Evolutionary conservation across 2,113 vertebrate genomes (phyloP), one percentile per base, ranked within the genome.

Genomic region (Isurus oxyrinchus): DNA sequence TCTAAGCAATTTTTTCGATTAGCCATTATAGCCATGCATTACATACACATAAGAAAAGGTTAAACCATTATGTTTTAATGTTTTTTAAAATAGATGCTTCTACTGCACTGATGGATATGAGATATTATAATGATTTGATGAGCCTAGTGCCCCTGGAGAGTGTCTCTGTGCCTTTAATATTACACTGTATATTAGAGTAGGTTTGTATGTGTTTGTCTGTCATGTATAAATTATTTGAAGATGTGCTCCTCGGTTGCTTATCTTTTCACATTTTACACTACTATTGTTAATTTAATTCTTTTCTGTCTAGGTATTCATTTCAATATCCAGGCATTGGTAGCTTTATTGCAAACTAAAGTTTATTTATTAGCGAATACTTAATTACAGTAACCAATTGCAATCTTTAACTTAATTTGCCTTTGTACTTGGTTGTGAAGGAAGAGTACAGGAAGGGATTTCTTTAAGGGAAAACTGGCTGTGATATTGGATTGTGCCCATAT

Each of bases 141-240:
- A 98, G 97, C 97, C 96, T 97, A 19, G 96, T 99, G 96, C 98
- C 99, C 0, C 98, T 98, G 31, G 98, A 99, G 96, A 98, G 97
- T 61, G 96, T 98, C 96, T 99, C 99, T 93, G 98, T 99, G 90
- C 96, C 99, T 3, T 97, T 99, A 61, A 97, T 99, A 25, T 96
- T 99, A 95, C 97, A 98, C 96, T 99, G 98, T 96, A 98, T 99
- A 97, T 97, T 99, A 93, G 98, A 99, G 95, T 99, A 99, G 98
- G 99, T 99, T 72, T 44, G 97, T 97, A 87, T 63, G 76, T 90
- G 19, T 61, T 55, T 44, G n/a, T 49, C 44, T 44, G n/a, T n/a
- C 53, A 61, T 86, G 96, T 40, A 63, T 93, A 57, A 63, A 63
- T 31, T 31, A 69, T 53, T 13, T 59, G 14, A 44, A 8, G 16